Base-by-base conservation (phyloP, 2,888 invertebrate species). In the Buathra laborator region DNA sequence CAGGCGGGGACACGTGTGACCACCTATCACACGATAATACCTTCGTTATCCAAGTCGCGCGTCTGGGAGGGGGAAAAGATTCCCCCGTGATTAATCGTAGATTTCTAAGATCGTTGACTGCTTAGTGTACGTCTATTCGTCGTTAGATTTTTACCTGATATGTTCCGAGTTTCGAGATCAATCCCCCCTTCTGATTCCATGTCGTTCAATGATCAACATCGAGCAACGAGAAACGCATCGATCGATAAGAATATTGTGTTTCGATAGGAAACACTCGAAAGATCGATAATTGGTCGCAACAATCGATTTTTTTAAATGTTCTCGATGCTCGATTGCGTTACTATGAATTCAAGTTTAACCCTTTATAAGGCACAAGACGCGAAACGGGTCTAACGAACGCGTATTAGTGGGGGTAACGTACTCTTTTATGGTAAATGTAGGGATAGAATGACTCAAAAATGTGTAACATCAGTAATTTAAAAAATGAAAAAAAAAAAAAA, bases 1-100 rank as follows among this genome's bases (percentile, higher is more conserved):
- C 16, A 44, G 24, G 82, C 59, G 83, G 72, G 64, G 72, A 77
- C 78, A 68, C 79, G 79, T 70, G 79, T 75, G 79, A 51, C 51
- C 70, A 32, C 37, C 56, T 78, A 59, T 48, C 81, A 16, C 59
- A 68, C 68, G 68, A 81, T 75, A 81, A 67, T 72, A 32, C 75
- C 3, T 24, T 59, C 62, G 67, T 66, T 80, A 75, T 59, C 51
- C 59, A 12, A 67, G 51, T 3, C 10, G 43, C 5, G 67, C 37
- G 37, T 43, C n/a, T 9, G 59, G 59, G 10, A n/a, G 75, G 4
- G 48, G 44, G 44, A 32, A 46, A 32, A 16, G 32, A 46, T 66
- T n/a, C 43, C 19, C 67, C 19, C 67, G 7, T 37, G 75, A 62
- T 68, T 16, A 24, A 59, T 75, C 75, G 24, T 78, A 24, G 68